These are phyloP conservation scores for Pogoniulus pusillus DNA, from an alignment of 2,797 vertebrate species.

Conservation along the genomic window DNA sequence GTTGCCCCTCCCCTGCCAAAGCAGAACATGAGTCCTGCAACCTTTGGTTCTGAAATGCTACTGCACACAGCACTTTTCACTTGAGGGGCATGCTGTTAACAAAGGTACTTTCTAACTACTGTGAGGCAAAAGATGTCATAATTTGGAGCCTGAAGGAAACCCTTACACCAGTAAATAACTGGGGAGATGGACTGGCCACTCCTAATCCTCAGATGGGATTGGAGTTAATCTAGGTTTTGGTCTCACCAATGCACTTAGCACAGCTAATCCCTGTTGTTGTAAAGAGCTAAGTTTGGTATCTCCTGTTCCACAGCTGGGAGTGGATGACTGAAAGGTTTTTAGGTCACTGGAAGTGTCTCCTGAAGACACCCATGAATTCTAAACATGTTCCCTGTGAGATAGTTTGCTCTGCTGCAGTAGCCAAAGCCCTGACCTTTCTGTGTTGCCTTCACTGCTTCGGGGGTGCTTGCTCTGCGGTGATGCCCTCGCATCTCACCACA, in stretches of 20 bases:
- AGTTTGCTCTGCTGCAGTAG: background rate
- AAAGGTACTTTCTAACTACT: background rate
- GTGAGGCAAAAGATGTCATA: background rate
- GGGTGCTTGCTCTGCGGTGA: background rate
- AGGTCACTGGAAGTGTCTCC: conserved; percentile 12
- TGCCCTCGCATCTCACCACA: background rate
- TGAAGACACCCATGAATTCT: background rate
- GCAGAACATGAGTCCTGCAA: background rate
- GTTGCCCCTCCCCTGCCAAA: accelerated
- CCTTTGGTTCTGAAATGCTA: background rate
- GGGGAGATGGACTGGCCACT: background rate
- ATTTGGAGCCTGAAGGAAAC: background rate
- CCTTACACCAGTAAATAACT: background rate
- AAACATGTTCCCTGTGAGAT: accelerated
- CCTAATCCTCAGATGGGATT: background rate
- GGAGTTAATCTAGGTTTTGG: conserved; percentile 51
- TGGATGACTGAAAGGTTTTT: background rate
- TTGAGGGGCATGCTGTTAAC: background rate
- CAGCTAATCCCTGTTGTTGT: conserved; percentile 51
- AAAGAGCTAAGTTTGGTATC: conserved; percentile 36
- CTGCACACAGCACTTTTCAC: accelerated
- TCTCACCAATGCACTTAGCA: conserved; percentile 12
- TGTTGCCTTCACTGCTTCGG: background rate
- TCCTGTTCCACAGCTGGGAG: background rate
- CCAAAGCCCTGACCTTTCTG: background rate